Base-by-base conservation (phyloP, 2,888 invertebrate species). In the Apodemia duryi region DNA sequence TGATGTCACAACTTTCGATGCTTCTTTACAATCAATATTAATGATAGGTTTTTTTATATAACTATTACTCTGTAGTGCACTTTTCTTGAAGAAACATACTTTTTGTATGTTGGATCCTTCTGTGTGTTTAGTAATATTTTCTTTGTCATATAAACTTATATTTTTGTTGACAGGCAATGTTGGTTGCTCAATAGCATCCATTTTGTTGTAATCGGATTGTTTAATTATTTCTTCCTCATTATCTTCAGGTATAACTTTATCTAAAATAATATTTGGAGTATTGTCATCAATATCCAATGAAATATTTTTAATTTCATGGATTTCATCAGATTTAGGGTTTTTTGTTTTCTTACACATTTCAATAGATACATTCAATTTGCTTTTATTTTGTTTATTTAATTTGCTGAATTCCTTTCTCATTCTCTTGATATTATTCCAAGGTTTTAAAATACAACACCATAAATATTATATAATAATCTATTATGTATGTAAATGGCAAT, bases 361-460 rank as follows among this genome's bases (percentile, higher is more conserved):
- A 72, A 90, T 86, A 43, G 92, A 92, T 63, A 89, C 83, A 84
- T 91, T 89, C 9, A 92, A 71, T 79, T 91, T 92, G 69, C 77
- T 89, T 72, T 76, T 85, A 67, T 84, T 83, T 67, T 79, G 77
- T 67, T 86, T 88, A 67, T 85, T 86, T 57, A 87, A 72, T 73
- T 86, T 91, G 74, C 83, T 86, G 65, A 92, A 89, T 71, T 89
- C 91, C 70, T 86, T 88, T 74, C 83, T 85, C 90, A 91, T 91
- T 77, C 75, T 88, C 71, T 88, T 90, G 0, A 90, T 88, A 82
- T 81, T 87, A 68, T 78, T 84, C 90, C 89, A 91, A 67, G 81
- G 84, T 71, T 85, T 82, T 72, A 85, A 85, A 2, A n/a, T n/a
- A n/a, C n/a, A n/a, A n/a, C n/a, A n/a, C n/a, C n/a, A n/a, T n/a